These are phyloP conservation scores for Xiphorhynchus elegans DNA, from an alignment of 2,113 vertebrate genomes.

Conservation along the genomic window DNA sequence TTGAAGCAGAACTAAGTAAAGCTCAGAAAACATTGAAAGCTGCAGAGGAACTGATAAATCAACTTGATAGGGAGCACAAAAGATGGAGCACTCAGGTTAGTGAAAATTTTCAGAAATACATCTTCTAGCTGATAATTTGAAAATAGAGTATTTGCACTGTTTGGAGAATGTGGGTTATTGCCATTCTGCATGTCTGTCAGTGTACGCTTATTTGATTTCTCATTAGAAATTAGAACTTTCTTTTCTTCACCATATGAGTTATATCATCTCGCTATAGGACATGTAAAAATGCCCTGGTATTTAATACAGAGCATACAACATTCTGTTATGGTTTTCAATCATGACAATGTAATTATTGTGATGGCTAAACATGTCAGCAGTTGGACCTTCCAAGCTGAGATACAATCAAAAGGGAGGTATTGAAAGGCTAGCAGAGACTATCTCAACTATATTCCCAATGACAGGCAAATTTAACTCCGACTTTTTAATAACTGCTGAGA, in stretches of 20 bases:
- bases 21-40: conserved; percentile 92
- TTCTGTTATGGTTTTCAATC: fast-evolving
- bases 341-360: not conserved
- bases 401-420: not conserved
- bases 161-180: not conserved
- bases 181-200: not conserved
- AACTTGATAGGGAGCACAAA: conserved; percentile 91
- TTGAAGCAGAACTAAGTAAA: conserved; percentile 92
- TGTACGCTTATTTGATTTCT: not conserved
- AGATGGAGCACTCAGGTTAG: conserved; percentile 94
- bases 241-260: not conserved
- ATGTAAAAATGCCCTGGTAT: not conserved
- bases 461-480: not conserved
- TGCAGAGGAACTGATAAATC: conserved; percentile 89
- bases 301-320: not conserved
- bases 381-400: not conserved
- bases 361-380: not conserved
- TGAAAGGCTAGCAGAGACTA: not conserved
- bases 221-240: not conserved
- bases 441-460: not conserved
- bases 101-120: not conserved
- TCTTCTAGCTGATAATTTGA: not conserved
- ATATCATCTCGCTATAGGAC: not conserved
- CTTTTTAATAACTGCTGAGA: not conserved
- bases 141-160: not conserved